Evolutionary conservation across 2,113 vertebrate species (phyloP).

Genomic region (Cottus gobio): DNA sequence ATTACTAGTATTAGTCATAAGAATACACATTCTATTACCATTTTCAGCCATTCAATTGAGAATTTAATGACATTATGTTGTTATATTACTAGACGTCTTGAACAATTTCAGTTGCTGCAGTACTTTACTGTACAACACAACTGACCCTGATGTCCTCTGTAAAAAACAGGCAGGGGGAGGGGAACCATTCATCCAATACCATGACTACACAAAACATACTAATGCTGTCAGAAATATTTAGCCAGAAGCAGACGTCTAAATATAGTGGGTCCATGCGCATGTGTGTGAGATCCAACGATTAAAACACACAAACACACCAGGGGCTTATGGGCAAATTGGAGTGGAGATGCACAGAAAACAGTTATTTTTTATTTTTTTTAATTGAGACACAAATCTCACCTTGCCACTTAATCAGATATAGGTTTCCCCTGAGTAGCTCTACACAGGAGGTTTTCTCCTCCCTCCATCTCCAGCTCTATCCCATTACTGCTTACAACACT

Average conservation of each 20-base stretch:
- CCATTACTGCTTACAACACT: constrained; percentile 54
- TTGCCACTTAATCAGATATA: constrained; percentile 29
- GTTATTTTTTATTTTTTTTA: constrained; percentile 26
- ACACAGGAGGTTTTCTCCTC: constrained; percentile 20
- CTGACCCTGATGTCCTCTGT: not conserved
- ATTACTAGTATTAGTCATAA: not conserved
- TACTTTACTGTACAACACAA: not conserved
- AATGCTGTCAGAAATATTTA: constrained; percentile 31
- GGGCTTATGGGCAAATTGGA: constrained; percentile 3
- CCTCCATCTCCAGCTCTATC: constrained; percentile 37
- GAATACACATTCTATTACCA: not conserved
- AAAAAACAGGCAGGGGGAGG: not conserved
- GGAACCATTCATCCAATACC: constrained; percentile 7
- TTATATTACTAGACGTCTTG: not conserved
- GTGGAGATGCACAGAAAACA: constrained; percentile 26
- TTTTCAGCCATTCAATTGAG: not conserved
- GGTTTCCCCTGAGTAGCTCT: constrained; percentile 31
- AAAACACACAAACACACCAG: not conserved
- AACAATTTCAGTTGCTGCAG: not conserved
- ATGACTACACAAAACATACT: constrained; percentile 35
- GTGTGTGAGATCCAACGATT: constrained; percentile 6
- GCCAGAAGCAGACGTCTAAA: constrained; percentile 31
- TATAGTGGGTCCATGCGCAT: not conserved
- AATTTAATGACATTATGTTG: not conserved
- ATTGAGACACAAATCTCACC: constrained; percentile 48